These are phyloP conservation scores for Gnathonemus echidnorhynchus DNA, from an alignment of 2,113 vertebrate species.

Conservation along the genomic window DNA sequence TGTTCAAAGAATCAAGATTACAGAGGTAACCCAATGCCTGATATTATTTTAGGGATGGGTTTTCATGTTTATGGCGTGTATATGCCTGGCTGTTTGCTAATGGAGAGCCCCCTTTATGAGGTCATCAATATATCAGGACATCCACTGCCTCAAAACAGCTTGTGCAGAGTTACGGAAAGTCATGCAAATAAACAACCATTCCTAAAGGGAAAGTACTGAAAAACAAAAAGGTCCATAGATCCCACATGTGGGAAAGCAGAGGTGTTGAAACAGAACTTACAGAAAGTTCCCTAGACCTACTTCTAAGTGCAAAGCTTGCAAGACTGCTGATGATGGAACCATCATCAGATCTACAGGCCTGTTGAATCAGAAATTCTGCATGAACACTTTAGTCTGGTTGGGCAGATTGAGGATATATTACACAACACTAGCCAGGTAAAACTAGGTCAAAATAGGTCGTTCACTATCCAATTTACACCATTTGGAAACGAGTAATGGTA, in stretches of 20 bases:
- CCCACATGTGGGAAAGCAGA: not conserved
- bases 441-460: not conserved
- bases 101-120: not conserved
- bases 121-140: not conserved
- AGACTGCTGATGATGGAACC: not conserved
- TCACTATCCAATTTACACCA: not conserved
- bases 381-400: not conserved
- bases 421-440: not conserved
- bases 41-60: not conserved
- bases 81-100: not conserved
- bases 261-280: not conserved
- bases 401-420: not conserved
- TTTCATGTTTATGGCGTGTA: not conserved
- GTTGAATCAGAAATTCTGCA: not conserved
- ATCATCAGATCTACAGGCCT: not conserved
- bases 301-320: not conserved
- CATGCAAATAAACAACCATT: not conserved
- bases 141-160: not conserved
- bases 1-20: not conserved
- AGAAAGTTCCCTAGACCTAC: not conserved
- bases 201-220: not conserved
- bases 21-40: not conserved
- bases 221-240: not conserved
- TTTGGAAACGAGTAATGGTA: not conserved
- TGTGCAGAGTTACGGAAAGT: not conserved